Base-by-base conservation (phyloP, 1,140 invertebrate species). In the Scaptodrosophila lebanonensis region DNA sequence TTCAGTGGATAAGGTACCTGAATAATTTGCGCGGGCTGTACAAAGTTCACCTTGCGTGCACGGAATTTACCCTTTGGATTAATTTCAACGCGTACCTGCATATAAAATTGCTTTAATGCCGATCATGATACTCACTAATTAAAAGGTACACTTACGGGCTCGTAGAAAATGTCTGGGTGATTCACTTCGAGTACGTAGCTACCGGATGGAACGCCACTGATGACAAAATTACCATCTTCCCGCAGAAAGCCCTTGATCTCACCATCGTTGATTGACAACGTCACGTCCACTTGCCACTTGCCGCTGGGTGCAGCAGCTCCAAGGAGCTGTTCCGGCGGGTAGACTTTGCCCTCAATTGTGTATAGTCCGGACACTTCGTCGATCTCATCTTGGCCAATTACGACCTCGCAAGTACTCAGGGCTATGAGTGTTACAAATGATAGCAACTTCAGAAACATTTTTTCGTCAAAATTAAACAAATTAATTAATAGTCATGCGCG, bases 51-150 rank as follows among this genome's bases (percentile, higher is more conserved):
- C 89, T 95, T 96, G 38, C 98, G 90, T 0, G 97, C 97, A 62
- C 98, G 90, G 62, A 95, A 96, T 88, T 99, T 99, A 15, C 98
- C 98, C 87, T 97, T 98, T 0, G 93, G 94, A 85, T 96, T 98
- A 39, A 99, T 97, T 88, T 99, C 97, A 0, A 99, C 95, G 54
- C 97, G 89, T 9, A 85, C 68, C 72, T 79, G 7, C 1, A 40
- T 9, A 1, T 1, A 15, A 12, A 1, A 9, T 11, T 3, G 4
- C 0, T 13, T 33, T 3, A 33, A 6, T n/a, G 32, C 27, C 5
- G 7, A 2, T 5, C 8, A 0, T 0, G 1, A 0, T 0, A n/a
- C 2, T 8, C 12, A 15, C 1, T n/a, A 12, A 49, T n/a, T 20
- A 2, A 17, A 4, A 20, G 1, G 4, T 35, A 1, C 0, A 50